Conservation (phyloP, 2,888 invertebrate species). For the Sisyra nigra region DNA sequence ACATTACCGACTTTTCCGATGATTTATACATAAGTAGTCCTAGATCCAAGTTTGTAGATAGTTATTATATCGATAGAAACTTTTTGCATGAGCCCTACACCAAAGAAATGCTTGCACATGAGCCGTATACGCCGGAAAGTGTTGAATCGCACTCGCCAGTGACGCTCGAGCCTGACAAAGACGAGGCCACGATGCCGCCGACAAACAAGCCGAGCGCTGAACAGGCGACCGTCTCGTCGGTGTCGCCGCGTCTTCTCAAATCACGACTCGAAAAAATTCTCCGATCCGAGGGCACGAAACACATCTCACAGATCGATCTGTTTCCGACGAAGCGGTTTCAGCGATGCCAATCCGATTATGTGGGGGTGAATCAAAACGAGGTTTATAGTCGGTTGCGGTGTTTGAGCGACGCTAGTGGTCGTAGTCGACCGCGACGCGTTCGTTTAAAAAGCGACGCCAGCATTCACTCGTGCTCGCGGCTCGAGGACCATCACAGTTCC, state of each 20-base stretch:
- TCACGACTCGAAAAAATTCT: constrained; percentile 37
- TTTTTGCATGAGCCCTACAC: constrained; percentile 35
- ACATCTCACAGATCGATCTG: not conserved
- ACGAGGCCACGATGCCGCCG: constrained; percentile 19
- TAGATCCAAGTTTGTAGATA: constrained; percentile 1
- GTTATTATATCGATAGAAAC: constrained; percentile 22
- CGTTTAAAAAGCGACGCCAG: constrained; percentile 16
- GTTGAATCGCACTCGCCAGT: constrained; percentile 59
- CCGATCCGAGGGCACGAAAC: constrained; percentile 9
- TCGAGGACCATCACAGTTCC: constrained; percentile 29
- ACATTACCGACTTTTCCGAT: constrained; percentile 25
- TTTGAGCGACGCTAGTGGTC: constrained; percentile 20
- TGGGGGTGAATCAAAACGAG: constrained; percentile 9
- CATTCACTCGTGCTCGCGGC: constrained; percentile 19
- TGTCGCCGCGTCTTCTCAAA: constrained; percentile 47
- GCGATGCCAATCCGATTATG: constrained; percentile 20
- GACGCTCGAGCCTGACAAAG: constrained; percentile 27
- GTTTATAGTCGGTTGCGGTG: constrained; percentile 8
- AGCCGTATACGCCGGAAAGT: constrained; percentile 74
- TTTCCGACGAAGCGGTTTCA: constrained; percentile 16
- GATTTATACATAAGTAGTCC: constrained; percentile 14
- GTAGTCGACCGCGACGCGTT: constrained; percentile 14
- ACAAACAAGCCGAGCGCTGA: constrained; percentile 11
- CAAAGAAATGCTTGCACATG: constrained; percentile 31
- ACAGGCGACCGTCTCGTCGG: constrained; percentile 18